Evolutionary conservation across 1,140 invertebrate species (phyloP).

Genomic region (Drosophila lacertosa): DNA sequence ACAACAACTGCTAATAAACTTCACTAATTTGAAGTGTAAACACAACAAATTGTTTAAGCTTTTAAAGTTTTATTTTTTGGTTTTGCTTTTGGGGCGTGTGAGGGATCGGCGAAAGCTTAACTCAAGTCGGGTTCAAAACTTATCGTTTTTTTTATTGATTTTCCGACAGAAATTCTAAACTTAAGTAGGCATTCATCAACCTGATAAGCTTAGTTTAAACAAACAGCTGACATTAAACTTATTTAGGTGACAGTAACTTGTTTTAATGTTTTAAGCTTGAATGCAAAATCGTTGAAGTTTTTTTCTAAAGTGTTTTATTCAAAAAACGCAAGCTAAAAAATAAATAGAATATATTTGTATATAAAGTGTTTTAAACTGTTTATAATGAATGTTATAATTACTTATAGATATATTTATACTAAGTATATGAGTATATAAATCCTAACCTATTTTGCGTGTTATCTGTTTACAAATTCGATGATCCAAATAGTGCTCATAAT

Average conservation of each 20-base stretch:
- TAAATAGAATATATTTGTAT: too few relatives aligned
- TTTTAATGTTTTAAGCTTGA: background rate
- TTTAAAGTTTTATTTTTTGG: background rate
- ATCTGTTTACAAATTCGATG: too few relatives aligned
- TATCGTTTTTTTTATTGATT: constrained; percentile 25
- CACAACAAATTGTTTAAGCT: constrained; percentile 19
- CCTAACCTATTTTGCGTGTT: too few relatives aligned
- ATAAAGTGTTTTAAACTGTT: too few relatives aligned
- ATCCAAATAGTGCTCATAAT: too few relatives aligned
- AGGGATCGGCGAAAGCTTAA: background rate
- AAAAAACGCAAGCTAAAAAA: too few relatives aligned
- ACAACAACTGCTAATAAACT: constrained; percentile 13
- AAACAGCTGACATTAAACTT: background rate
- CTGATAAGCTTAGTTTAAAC: background rate
- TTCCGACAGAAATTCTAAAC: background rate
- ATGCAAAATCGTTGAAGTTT: background rate
- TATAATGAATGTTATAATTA: too few relatives aligned
- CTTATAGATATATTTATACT: too few relatives aligned
- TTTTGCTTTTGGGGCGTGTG: background rate
- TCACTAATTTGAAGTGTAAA: constrained; percentile 20
- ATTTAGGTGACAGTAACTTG: background rate
- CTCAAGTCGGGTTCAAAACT: constrained; percentile 1
- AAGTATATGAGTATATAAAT: too few relatives aligned
- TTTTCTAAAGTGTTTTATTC: background rate
- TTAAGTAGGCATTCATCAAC: background rate